Percentiles rank a stretch among this genome's conserved stretches.
phyloP scores from a whole-genome alignment of 2,113 vertebrate genomes.

The Coptodon rendalli region DNA sequence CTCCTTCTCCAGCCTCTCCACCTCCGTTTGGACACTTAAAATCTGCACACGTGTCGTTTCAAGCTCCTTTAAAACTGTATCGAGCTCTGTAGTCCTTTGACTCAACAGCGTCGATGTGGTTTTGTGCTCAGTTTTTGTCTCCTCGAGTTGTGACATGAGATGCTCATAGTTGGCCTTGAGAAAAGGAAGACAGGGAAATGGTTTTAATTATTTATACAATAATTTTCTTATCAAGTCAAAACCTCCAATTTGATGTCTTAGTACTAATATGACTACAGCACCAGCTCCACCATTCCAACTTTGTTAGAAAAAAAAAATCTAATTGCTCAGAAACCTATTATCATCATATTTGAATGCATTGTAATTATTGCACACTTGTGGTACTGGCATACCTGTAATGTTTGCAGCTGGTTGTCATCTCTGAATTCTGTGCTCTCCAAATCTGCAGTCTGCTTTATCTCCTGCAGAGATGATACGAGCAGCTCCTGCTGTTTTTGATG shows the following conservation, averaged over 20 bases:
- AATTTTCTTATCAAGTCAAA: neutral
- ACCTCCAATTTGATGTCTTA: neutral
- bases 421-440: constrained; percentile 45
- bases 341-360: neutral
- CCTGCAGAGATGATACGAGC: constrained; percentile 58
- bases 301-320: no score
- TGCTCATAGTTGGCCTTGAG: constrained; percentile 58
- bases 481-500: constrained; percentile 65
- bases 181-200: neutral
- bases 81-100: constrained; percentile 44
- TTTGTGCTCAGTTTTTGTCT: constrained; percentile 43
- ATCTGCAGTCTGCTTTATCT: constrained; percentile 49
- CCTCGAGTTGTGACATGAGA: constrained; percentile 57
- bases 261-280: neutral
- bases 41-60: constrained; percentile 5
- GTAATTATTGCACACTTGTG: neutral
- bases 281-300: neutral
- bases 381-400: constrained; percentile 18
- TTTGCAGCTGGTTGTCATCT: constrained; percentile 17
- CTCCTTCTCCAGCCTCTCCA: constrained; percentile 42
- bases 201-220: neutral
- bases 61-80: constrained; percentile 12
- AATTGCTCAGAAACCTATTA: neutral
- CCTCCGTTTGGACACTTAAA: constrained; percentile 20
- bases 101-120: constrained; percentile 41